Evolutionary conservation across 2,113 vertebrate species (phyloP), one percentile per base, ranked within the genome.

Genomic region (Calypte anna): DNA sequence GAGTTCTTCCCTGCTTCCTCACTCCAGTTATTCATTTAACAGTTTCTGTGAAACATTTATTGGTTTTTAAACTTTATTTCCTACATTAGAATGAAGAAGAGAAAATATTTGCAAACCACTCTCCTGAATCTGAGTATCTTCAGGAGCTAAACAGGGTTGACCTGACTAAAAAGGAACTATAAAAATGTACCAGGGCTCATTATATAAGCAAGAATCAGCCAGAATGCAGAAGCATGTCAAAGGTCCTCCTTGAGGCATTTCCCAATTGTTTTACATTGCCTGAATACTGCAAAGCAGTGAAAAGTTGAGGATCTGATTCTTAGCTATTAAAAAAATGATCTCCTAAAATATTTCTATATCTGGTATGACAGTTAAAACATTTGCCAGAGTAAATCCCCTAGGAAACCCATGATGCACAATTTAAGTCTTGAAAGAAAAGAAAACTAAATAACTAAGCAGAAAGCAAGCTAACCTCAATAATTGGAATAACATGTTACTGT

Each of bases 311-410:
- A 77, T 67, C 50, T 91, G 50, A 2, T 38, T 88, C 31, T 53
- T 28, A 80, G 28, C 20, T 91, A 48, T 59, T 86, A 80, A 76
- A 84, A 85, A 82, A 30, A 24, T 13, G 1, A 69, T 91, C 33
- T 93, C 12, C 23, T 84, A 87, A 93, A 78, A 69, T 70, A 92
- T 75, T 94, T 82, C 50, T 87, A 16, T 40, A 59, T 64, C 22
- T 70, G 23, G 6, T 20, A 43, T 28, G 69, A 63, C 53, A 91
- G 69, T 75, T 84, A 78, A 78, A 94, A 77, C 18, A 67, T 64
- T 61, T 70, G 44, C 15, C 46, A 83, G 68, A 48, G 14, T 36
- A 89, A 91, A 63, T 46, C 14, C 59, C 19, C 10, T 5, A 67
- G 81, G 77, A 92, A 86, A 74, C 10, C 15, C 70, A 59, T 59